Evolutionary conservation across 2,797 vertebrate genomes (phyloP).

Genomic region (Poeciliopsis infans): DNA sequence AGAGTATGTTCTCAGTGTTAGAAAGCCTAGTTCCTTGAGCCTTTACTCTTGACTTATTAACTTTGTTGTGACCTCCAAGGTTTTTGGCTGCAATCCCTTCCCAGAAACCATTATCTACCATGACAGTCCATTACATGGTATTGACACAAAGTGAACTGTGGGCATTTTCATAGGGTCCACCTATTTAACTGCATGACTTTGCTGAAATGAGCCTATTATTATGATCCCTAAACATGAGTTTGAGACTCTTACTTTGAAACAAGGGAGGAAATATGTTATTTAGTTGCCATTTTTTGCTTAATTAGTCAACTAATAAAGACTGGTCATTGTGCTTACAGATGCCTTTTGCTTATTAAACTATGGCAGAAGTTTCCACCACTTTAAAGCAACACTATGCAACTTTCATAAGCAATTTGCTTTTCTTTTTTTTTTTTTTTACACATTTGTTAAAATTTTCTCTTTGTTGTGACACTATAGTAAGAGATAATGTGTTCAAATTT

Average conservation of each 20-base stretch:
- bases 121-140: not conserved
- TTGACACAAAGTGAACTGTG: not conserved
- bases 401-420: no score
- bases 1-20: slow-evolving; percentile 1
- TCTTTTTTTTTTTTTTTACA: no score
- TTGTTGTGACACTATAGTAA: no score
- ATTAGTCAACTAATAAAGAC: not conserved
- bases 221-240: not conserved
- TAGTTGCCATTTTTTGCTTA: not conserved
- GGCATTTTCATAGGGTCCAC: not conserved
- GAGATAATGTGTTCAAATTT: no score
- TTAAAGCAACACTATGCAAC: not conserved
- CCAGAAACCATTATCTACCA: slow-evolving; percentile 1
- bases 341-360: not conserved
- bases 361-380: not conserved
- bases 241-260: not conserved
- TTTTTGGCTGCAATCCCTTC: slow-evolving; percentile 2
- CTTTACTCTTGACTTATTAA: slow-evolving; percentile 10
- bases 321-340: not conserved
- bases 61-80: not conserved
- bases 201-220: not conserved
- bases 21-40: slow-evolving; percentile 7
- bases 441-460: no score
- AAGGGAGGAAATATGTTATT: not conserved
- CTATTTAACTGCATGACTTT: not conserved